phyloP scores from a whole-genome alignment of 2,888 invertebrate species.

The Hybos culiciformis region DNA sequence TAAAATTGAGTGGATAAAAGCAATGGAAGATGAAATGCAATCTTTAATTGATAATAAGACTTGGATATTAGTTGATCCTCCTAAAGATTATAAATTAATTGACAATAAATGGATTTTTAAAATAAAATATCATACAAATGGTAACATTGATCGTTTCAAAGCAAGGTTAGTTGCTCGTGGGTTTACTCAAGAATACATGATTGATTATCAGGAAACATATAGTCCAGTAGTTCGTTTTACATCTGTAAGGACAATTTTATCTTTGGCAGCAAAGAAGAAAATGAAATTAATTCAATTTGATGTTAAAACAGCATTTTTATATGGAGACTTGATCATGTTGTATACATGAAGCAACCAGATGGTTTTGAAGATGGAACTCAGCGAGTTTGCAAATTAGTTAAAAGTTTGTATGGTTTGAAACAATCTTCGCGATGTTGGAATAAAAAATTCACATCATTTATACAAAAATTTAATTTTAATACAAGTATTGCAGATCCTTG shows the following conservation, averaged over 20 bases:
- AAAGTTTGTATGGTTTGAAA: constrained; percentile 18
- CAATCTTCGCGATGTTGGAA: constrained; percentile 19
- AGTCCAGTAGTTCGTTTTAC: no score
- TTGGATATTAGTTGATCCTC: constrained; percentile 12
- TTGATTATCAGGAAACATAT: no score
- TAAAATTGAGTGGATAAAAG: constrained; percentile 12
- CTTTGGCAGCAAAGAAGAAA: constrained; percentile 12
- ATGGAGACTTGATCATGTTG: constrained; percentile 10
- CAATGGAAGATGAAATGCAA: constrained; percentile 13
- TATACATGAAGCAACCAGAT: constrained; percentile 14
- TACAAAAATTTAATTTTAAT: no score
- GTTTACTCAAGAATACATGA: no score
- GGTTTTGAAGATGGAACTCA: constrained; percentile 13
- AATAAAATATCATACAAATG: no score
- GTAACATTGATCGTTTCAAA: no score
- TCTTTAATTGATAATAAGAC: constrained; percentile 13
- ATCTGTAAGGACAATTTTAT: no score
- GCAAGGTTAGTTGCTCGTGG: no score
- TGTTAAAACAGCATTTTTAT: constrained; percentile 13
- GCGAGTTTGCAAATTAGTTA: constrained; percentile 14
- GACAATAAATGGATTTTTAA: constrained; percentile 15
- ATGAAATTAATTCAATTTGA: constrained; percentile 12
- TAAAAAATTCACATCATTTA: no score
- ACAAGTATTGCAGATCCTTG: no score
- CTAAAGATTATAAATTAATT: constrained; percentile 10